Conservation (phyloP, 2,888 invertebrate species). For the Sericinus montela region DNA sequence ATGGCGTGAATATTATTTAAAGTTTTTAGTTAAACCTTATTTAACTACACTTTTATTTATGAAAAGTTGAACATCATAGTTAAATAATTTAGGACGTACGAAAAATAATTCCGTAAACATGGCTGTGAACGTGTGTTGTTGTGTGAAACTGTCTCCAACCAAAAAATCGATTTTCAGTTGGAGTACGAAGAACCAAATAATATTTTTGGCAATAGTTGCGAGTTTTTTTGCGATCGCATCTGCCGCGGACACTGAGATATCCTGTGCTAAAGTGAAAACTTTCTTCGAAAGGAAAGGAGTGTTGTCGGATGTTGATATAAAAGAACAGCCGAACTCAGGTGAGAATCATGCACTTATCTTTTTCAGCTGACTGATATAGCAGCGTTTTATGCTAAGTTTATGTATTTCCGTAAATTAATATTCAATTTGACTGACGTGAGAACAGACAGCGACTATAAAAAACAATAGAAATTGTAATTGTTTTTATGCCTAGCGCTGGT, state of each 20-base stretch:
- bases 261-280: slow-evolving; percentile 74
- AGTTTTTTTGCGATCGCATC: slow-evolving; percentile 53
- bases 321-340: slow-evolving; percentile 76
- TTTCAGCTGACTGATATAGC: slow-evolving; percentile 41
- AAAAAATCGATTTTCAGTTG: slow-evolving; percentile 77
- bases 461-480: neutral
- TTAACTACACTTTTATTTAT: slow-evolving; percentile 47
- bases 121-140: slow-evolving; percentile 74
- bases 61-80: slow-evolving; percentile 39
- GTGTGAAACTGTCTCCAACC: slow-evolving; percentile 71
- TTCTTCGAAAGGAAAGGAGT: slow-evolving; percentile 74
- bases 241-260: slow-evolving; percentile 56
- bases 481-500: slow-evolving; percentile 3
- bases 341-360: slow-evolving; percentile 46
- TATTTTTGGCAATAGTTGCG: slow-evolving; percentile 64
- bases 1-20: slow-evolving; percentile 32
- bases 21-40: slow-evolving; percentile 32
- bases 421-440: too few species aligned
- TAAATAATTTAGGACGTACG: slow-evolving; percentile 36
- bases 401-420: too few species aligned
- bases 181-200: slow-evolving; percentile 67
- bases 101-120: slow-evolving; percentile 46
- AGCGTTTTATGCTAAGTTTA: slow-evolving; percentile 41
- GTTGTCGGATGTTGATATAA: slow-evolving; percentile 65
- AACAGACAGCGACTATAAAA: too few species aligned